Evolutionary conservation across 2,113 vertebrate species (phyloP).

Genomic region (Sebastes schlegelii): DNA sequence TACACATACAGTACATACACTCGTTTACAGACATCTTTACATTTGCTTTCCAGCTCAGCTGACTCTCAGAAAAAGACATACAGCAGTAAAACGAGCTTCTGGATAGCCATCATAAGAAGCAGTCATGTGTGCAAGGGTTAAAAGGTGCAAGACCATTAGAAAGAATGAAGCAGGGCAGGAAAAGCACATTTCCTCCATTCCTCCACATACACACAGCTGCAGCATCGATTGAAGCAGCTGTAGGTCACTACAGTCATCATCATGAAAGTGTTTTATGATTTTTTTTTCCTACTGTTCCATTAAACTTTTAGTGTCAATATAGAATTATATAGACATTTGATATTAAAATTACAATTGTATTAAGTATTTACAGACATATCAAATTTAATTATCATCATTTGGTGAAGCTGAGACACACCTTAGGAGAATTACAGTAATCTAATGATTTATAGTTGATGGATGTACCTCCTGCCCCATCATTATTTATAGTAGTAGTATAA

Average conservation of each 20-base stretch:
- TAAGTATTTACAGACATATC: not conserved
- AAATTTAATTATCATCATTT: not conserved
- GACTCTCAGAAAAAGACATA: not conserved
- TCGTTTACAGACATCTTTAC: not conserved
- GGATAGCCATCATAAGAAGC: not conserved
- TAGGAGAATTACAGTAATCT: not conserved
- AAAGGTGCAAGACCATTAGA: slow-evolving; percentile 2
- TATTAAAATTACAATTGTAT: not conserved
- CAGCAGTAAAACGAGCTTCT: not conserved
- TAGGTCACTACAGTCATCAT: not conserved
- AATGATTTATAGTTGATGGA: not conserved
- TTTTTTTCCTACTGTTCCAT: not conserved
- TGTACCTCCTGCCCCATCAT: slow-evolving; percentile 15
- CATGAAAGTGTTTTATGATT: not conserved
- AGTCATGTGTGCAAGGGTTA: not conserved
- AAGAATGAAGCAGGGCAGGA: not conserved
- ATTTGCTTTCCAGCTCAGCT: not conserved
- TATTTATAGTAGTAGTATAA: not conserved
- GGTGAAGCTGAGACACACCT: not conserved
- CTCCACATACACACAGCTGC: not conserved
- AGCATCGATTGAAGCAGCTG: not conserved
- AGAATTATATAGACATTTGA: not conserved
- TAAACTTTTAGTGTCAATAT: not conserved
- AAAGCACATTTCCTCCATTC: not conserved
- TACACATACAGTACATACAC: not conserved